These are phyloP conservation scores for Perognathus longimembris DNA, from an alignment of 2,113 vertebrate genomes.

Conservation along the genomic window DNA sequence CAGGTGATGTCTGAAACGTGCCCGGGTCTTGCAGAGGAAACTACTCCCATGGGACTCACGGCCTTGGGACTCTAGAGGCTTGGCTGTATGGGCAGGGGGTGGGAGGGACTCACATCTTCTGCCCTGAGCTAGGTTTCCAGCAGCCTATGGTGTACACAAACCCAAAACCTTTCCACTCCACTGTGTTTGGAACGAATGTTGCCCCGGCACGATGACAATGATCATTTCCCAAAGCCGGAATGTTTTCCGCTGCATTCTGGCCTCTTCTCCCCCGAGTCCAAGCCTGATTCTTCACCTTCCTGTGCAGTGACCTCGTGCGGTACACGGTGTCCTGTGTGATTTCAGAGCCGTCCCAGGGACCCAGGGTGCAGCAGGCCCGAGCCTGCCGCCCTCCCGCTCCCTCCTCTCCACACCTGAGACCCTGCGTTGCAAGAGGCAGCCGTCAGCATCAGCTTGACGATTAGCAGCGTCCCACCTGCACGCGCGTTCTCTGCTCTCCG, in stretches of 20 bases:
- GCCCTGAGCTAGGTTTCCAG: background rate
- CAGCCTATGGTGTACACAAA: too few species aligned
- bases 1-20: background rate
- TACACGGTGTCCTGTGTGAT: accelerated
- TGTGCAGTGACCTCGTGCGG: background rate
- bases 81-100: too few species aligned
- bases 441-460: too few species aligned
- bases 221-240: background rate
- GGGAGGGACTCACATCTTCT: background rate
- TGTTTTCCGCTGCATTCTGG: background rate
- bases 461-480: too few species aligned
- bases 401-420: background rate
- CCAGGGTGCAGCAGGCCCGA: background rate
- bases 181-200: background rate
- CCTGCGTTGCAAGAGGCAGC: background rate
- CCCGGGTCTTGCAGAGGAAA: background rate
- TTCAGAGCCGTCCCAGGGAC: background rate
- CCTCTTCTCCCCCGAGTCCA: background rate
- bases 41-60: accelerated
- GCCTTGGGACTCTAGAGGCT: background rate
- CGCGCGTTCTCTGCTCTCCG: background rate
- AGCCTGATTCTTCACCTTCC: background rate
- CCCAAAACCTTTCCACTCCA: background rate
- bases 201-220: accelerated
- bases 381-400: background rate